These are phyloP conservation scores for Pseudoips prasinana DNA, from an alignment of 2,888 invertebrate genomes.

Conservation along the genomic window DNA sequence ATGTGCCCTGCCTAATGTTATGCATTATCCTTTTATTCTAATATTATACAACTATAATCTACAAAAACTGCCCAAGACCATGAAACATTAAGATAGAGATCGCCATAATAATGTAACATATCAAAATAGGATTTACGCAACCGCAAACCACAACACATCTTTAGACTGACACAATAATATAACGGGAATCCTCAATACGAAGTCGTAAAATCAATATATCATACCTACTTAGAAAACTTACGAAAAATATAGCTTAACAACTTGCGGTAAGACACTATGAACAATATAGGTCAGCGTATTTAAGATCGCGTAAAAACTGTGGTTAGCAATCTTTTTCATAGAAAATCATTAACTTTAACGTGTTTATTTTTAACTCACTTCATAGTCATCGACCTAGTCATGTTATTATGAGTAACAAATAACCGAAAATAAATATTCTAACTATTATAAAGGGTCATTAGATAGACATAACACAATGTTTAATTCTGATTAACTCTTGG, in stretches of 20 bases:
- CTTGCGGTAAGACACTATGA: slow-evolving; percentile 27
- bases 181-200: slow-evolving; percentile 19
- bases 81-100: too few relatives aligned
- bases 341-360: slow-evolving; percentile 40
- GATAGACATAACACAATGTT: too few relatives aligned
- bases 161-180: slow-evolving; percentile 16
- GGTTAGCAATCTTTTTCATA: slow-evolving; percentile 25
- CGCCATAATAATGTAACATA: too few relatives aligned
- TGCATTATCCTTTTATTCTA: too few relatives aligned
- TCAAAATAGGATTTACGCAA: slow-evolving; percentile 6
- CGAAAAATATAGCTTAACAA: slow-evolving; percentile 21
- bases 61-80: too few relatives aligned
- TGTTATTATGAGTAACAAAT: too few relatives aligned
- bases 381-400: not conserved
- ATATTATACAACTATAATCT: too few relatives aligned
- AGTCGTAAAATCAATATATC: slow-evolving; percentile 23
- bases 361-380: slow-evolving; percentile 31
- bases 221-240: slow-evolving; percentile 21
- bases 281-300: slow-evolving; percentile 26
- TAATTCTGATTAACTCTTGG: too few relatives aligned
- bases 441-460: too few relatives aligned
- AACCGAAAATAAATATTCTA: too few relatives aligned
- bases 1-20: too few relatives aligned
- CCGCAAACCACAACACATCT: slow-evolving; percentile 16
- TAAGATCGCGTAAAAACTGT: slow-evolving; percentile 19